Conservation (phyloP, 2,113 vertebrate species). For the Carettochelys insculpta region DNA sequence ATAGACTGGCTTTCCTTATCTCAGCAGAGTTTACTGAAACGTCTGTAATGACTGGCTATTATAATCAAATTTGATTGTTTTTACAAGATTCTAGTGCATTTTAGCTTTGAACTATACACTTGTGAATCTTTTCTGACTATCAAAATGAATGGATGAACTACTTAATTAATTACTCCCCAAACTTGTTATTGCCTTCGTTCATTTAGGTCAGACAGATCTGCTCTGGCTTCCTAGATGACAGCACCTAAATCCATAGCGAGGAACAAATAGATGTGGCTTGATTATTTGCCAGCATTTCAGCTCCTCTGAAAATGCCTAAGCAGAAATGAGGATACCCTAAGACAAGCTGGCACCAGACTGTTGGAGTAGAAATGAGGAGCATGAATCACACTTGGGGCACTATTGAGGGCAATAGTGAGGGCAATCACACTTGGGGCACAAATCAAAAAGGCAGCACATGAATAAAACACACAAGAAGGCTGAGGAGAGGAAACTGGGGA, state of each 20-base stretch:
- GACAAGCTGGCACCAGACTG: no score
- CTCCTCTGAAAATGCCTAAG: neutral
- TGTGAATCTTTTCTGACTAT: neutral
- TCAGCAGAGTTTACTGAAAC: neutral
- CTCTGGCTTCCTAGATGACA: neutral
- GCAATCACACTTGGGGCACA: no score
- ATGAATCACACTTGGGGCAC: no score
- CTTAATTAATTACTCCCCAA: neutral
- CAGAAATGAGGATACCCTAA: no score
- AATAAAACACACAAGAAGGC: neutral
- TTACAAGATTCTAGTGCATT: neutral
- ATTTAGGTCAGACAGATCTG: constrained; percentile 11
- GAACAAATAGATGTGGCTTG: neutral
- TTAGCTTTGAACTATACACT: neutral
- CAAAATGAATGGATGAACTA: neutral
- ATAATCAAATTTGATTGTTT: neutral
- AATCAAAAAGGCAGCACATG: neutral
- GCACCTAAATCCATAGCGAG: neutral
- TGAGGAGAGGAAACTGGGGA: neutral
- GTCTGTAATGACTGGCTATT: neutral
- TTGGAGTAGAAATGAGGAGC: no score
- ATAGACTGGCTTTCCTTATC: neutral
- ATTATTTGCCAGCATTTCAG: neutral
- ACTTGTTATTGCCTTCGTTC: neutral
- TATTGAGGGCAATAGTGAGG: no score